Evolutionary conservation across 2,797 vertebrate species (phyloP).

Genomic region (Pterois miles): DNA sequence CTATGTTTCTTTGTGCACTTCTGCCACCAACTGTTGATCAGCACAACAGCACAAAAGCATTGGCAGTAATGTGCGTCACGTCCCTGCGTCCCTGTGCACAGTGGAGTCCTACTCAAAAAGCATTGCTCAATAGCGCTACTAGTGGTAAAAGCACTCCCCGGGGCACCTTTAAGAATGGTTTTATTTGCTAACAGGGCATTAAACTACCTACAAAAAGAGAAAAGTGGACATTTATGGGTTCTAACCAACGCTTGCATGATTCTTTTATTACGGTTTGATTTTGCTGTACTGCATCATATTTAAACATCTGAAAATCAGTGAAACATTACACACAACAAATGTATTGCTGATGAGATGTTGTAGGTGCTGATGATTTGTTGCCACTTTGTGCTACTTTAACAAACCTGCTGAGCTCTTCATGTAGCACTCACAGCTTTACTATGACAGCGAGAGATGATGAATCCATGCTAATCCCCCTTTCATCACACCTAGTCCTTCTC

Average conservation of each 20-base stretch:
- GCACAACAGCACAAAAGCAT: background rate
- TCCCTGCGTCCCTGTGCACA: too few relatives aligned
- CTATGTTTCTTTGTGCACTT: background rate
- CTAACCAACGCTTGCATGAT: too few relatives aligned
- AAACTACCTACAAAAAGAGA: too few relatives aligned
- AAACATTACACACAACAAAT: background rate
- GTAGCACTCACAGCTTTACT: slow-evolving; percentile 32
- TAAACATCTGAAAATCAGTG: background rate
- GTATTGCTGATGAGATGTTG: background rate
- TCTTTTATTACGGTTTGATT: background rate
- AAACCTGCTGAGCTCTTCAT: slow-evolving; percentile 30
- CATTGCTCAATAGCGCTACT: background rate
- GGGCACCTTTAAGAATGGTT: background rate
- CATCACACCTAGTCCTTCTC: slow-evolving; percentile 46
- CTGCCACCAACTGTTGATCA: background rate
- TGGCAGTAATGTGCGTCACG: too few relatives aligned
- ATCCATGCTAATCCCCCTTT: slow-evolving; percentile 71
- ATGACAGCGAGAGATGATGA: slow-evolving; percentile 47
- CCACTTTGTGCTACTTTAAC: slow-evolving; percentile 21
- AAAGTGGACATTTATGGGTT: too few relatives aligned
- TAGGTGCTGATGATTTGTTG: background rate
- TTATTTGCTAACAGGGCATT: too few relatives aligned
- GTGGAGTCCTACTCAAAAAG: background rate
- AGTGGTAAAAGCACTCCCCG: background rate
- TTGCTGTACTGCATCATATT: background rate